A percentile compares a stretch with the other conserved stretches of the same genome.
Evolutionary conservation across 2,888 invertebrate species (phyloP).

Genomic region (Icerya purchasi): DNA sequence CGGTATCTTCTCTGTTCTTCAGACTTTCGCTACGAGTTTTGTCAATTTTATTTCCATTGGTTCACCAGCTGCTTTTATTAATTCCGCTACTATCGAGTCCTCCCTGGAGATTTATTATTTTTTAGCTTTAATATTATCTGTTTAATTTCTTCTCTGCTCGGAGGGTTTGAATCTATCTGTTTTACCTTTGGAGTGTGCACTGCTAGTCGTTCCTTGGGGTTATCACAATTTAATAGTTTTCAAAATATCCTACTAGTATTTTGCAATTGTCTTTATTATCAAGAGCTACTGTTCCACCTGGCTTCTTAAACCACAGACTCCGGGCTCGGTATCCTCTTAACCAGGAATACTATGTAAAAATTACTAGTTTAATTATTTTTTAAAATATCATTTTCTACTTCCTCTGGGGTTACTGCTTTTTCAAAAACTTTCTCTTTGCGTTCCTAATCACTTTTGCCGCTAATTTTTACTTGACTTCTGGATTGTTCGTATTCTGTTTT

Average conservation of each 20-base stretch:
- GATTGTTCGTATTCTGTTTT: background rate
- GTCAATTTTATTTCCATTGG: background rate
- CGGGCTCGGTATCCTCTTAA: background rate
- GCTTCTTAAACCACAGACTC: background rate
- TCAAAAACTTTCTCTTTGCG: background rate
- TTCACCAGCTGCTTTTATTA: background rate
- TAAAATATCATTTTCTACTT: background rate
- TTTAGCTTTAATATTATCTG: background rate
- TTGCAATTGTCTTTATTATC: background rate
- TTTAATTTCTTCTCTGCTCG: background rate
- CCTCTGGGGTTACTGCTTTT: background rate
- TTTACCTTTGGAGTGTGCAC: background rate
- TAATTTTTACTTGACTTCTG: background rate
- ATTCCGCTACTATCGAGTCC: background rate
- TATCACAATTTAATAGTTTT: too few relatives aligned
- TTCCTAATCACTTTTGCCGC: background rate
- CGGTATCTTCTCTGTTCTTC: background rate
- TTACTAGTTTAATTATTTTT: background rate
- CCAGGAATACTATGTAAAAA: background rate
- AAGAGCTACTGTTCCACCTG: background rate
- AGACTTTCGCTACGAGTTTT: background rate
- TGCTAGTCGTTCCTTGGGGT: background rate
- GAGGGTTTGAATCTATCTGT: background rate
- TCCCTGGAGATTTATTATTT: background rate
- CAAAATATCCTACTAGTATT: background rate